These are phyloP conservation scores for Dendrophyllia cribrosa DNA, from an alignment of 64 coral and sea anemone species.

Conservation along the genomic window DNA sequence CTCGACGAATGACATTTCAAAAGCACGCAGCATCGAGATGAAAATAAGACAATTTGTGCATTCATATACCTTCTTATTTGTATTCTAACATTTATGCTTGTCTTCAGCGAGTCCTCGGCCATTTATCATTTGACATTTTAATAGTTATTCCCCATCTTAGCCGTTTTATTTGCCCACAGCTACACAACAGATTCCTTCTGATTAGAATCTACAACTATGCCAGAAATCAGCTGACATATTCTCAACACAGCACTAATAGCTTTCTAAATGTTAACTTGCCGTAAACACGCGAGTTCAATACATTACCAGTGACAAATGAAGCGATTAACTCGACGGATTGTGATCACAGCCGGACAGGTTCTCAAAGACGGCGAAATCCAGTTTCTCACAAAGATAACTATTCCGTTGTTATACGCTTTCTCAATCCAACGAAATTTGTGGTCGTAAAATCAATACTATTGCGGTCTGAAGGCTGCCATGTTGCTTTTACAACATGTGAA, in stretches of 20 bases:
- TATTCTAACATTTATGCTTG: no score
- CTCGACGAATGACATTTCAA: neutral
- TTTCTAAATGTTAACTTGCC: neutral
- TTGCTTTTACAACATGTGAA: constrained; percentile 19
- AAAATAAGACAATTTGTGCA: neutral
- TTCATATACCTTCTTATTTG: neutral
- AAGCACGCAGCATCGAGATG: neutral
- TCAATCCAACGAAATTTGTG: neutral
- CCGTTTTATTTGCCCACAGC: neutral
- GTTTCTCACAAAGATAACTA: neutral
- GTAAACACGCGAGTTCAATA: neutral
- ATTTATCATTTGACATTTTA: no score
- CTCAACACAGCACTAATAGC: neutral
- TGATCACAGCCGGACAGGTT: neutral
- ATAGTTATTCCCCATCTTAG: no score
- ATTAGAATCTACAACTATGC: no score
- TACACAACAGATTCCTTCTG: neutral
- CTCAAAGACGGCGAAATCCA: neutral
- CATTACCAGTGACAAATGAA: neutral
- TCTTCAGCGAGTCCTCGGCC: no score
- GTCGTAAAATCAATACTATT: neutral
- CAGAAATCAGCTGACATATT: neutral
- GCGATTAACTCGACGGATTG: neutral
- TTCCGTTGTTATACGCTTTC: neutral
- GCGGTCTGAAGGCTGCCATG: constrained; percentile 39